These are phyloP conservation scores for Axea sp. DNA, from an alignment of 2,888 invertebrate species.

Conservation along the genomic window DNA sequence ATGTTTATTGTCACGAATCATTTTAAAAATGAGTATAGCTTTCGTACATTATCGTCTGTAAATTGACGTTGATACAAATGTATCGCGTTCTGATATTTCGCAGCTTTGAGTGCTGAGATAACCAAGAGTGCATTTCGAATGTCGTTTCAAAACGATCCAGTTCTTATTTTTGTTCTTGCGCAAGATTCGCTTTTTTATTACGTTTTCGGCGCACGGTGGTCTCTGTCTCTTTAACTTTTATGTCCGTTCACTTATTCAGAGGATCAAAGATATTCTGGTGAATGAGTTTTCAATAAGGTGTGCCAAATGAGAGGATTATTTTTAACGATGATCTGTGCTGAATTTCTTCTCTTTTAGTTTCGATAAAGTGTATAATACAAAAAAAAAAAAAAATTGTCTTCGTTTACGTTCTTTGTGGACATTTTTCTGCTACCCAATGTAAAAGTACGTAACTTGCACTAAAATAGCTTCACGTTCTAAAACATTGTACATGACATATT, in stretches of 20 bases:
- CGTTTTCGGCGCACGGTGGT: constrained; percentile 1
- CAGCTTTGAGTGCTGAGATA: constrained; percentile 24
- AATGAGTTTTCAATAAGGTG: constrained; percentile 15
- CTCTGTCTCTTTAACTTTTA: constrained; percentile 39
- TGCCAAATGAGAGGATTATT: constrained; percentile 33
- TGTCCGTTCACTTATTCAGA: constrained; percentile 30
- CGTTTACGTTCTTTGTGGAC: neutral
- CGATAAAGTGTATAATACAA: neutral
- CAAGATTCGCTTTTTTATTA: constrained; percentile 24
- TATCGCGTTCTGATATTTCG: constrained; percentile 39
- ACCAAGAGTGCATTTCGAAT: constrained; percentile 26
- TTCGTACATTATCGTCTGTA: constrained; percentile 29
- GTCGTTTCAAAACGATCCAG: constrained; percentile 30
- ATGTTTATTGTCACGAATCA: constrained; percentile 9
- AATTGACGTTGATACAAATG: constrained; percentile 45
- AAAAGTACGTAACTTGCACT: too few relatives aligned
- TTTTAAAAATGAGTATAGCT: constrained; percentile 26
- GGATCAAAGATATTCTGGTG: constrained; percentile 13
- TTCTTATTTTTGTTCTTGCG: constrained; percentile 28
- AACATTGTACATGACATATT: too few relatives aligned
- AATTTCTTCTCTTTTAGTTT: neutral
- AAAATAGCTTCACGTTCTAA: too few relatives aligned
- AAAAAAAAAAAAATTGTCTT: neutral
- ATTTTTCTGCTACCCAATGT: too few relatives aligned
- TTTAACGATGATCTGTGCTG: constrained; percentile 13